Base-by-base conservation (phyloP, 2,888 invertebrate species). In the Laothoe populi region DNA sequence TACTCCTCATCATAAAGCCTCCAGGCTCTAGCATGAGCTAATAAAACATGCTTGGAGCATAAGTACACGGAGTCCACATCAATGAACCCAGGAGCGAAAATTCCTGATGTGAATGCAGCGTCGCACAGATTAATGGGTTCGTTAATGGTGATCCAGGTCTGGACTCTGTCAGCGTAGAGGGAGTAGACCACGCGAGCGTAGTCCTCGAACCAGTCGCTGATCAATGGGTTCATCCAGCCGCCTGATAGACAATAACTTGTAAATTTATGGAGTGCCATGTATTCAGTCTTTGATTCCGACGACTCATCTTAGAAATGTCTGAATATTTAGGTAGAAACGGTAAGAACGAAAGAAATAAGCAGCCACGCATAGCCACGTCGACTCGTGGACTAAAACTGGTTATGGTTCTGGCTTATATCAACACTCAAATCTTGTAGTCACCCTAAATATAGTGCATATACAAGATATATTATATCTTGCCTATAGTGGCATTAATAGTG, bases 121-220 rank as follows among this genome's bases (percentile, higher is more conserved):
- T 75, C 75, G 23, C 78, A 79, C 0, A 70, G 16, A 0, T 62
- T 53, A 0, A 79, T 74, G 0, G 96, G 95, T 71, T 96, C 96
- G 77, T 96, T 96, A 42, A 96, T 87, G 0, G 96, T 96, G 0
- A 95, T 92, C 96, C 96, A 96, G 53, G 90, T 81, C 75, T 91
- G 93, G 2, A 95, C 94, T 49, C 94, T 90, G 68, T 94, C 93
- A 0, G 94, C 95, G 65, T 90, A 95, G 66, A 94, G 84, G 7
- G 87, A 83, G 71, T 92, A 93, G 1, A 93, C 78, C 0, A 95
- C 70, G 23, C 89, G 85, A 0, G 95, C 94, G 71, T 94, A 95
- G 69, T 95, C 94, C 53, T 82, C 89, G 70, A 94, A 95, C 76
- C 94, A 88, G 11, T 94, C 92, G 13, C 91, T 87, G 1, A 95